Percentiles rank a stretch among this genome's conserved stretches.
Conservation (phyloP, 1,140 invertebrate species). For the Amyelois transitella region DNA sequence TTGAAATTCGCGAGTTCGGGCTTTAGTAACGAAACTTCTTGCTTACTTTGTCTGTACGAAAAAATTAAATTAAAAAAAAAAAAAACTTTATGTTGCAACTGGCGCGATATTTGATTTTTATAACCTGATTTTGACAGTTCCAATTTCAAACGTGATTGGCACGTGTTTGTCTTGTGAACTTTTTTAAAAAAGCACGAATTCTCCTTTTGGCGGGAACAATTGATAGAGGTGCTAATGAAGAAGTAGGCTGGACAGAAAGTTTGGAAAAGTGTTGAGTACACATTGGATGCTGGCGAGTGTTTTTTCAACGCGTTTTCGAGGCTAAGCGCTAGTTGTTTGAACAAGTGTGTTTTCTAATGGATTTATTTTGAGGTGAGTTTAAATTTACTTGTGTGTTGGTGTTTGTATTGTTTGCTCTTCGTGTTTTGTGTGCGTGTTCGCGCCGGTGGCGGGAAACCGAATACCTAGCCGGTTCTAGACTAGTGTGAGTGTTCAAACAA, state of each 20-base stretch:
- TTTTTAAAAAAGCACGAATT: conserved; percentile 23
- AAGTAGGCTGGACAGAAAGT: conserved; percentile 60
- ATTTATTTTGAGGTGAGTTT: conserved; percentile 75
- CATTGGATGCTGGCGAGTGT: conserved; percentile 62
- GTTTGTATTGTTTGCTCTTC: conserved; percentile 70
- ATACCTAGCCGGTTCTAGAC: conserved; percentile 57
- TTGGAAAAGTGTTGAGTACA: conserved; percentile 69
- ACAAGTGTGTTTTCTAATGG: conserved; percentile 75
- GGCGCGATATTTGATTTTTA: conserved; percentile 7
- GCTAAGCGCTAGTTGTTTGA: conserved; percentile 74
- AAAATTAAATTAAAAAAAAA: conserved; percentile 22
- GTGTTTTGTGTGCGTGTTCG: conserved; percentile 71
- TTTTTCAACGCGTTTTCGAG: conserved; percentile 74
- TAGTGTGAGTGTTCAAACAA: conserved; percentile 64
- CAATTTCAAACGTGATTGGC: conserved; percentile 18
- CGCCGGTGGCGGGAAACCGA: conserved; percentile 71
- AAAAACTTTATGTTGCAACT: conserved; percentile 20
- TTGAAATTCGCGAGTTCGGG: conserved; percentile 35
- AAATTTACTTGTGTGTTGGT: conserved; percentile 73
- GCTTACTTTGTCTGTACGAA: background rate
- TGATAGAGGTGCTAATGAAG: conserved; percentile 32
- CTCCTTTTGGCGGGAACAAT: conserved; percentile 47
- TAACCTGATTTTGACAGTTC: conserved; percentile 18
- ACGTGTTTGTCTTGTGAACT: conserved; percentile 15
- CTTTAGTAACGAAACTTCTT: conserved; percentile 30